A percentile compares a stretch with the other conserved stretches of the same genome.
Evolutionary conservation across 2,888 invertebrate species (phyloP).

Genomic region (Ectobius pallidus): DNA sequence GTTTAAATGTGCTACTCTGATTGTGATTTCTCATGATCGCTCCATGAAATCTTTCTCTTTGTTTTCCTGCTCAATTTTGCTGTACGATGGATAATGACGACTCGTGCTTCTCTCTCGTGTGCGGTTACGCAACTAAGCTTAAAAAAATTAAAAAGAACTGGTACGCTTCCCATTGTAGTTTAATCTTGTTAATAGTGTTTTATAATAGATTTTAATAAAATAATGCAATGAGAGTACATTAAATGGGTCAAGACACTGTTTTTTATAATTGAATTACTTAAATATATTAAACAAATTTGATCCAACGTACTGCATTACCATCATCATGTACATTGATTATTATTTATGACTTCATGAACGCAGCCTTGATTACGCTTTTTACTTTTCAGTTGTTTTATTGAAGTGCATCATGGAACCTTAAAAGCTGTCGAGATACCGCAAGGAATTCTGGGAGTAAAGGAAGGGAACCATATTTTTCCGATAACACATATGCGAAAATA

Average conservation of each 20-base stretch:
- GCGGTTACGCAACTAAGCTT: not conserved
- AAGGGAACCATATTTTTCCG: conserved; percentile 65
- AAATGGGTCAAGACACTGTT: not conserved
- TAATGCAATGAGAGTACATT: not conserved
- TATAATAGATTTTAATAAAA: too few species aligned
- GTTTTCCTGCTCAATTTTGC: not conserved
- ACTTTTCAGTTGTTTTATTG: conserved; percentile 33
- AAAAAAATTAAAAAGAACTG: not conserved
- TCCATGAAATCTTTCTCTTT: too few species aligned
- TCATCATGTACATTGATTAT: not conserved
- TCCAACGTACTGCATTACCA: too few species aligned
- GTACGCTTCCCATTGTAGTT: conserved; percentile 20
- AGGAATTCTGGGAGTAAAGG: conserved; percentile 62
- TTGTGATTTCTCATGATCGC: too few species aligned
- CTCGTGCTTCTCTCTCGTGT: conserved; percentile 11
- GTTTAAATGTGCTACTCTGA: too few species aligned
- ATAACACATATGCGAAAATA: conserved; percentile 58
- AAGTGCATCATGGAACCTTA: conserved; percentile 36
- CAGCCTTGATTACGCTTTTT: conserved; percentile 30
- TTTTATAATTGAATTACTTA: too few species aligned
- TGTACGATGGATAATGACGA: not conserved
- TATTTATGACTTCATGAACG: conserved; percentile 15
- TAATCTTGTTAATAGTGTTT: too few species aligned
- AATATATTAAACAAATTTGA: too few species aligned
- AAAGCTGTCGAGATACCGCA: conserved; percentile 52